These are phyloP conservation scores for Coenonympha glycerion DNA, from an alignment of 2,888 invertebrate species.

Conservation along the genomic window DNA sequence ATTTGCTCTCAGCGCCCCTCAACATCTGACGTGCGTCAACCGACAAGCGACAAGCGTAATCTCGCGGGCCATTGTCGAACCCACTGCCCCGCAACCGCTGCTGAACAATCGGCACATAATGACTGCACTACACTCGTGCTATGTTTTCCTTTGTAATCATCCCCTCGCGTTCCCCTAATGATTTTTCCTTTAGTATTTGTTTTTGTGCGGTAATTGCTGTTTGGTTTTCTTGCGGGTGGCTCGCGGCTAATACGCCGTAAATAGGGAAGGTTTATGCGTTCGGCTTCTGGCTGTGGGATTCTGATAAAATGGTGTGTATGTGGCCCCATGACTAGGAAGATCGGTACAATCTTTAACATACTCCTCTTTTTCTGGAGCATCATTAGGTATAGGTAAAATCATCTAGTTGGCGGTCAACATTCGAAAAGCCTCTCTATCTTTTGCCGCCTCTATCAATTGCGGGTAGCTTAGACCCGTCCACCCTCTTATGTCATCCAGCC, in stretches of 20 bases:
- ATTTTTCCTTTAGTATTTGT: slow-evolving; percentile 70
- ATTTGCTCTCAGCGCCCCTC: slow-evolving; percentile 23
- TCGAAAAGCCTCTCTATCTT: too few relatives aligned
- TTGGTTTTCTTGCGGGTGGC: slow-evolving; percentile 69
- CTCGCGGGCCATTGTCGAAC: slow-evolving; percentile 59
- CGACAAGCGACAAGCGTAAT: slow-evolving; percentile 62
- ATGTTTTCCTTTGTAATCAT: slow-evolving; percentile 65
- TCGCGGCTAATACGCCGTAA: slow-evolving; percentile 40
- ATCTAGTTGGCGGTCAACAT: too few relatives aligned
- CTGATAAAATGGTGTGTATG: slow-evolving; percentile 3
- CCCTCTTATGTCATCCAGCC: too few relatives aligned
- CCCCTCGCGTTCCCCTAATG: slow-evolving; percentile 61
- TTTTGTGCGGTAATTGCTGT: slow-evolving; percentile 73
- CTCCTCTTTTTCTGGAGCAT: too few relatives aligned
- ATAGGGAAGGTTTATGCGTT: slow-evolving; percentile 24
- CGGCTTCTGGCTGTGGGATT: slow-evolving; percentile 1
- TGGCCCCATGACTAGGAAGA: too few relatives aligned
- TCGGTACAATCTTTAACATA: too few relatives aligned
- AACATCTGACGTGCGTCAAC: slow-evolving; percentile 23
- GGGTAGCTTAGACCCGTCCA: too few relatives aligned
- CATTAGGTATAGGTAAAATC: too few relatives aligned
- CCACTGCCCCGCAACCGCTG: slow-evolving; percentile 49
- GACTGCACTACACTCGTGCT: slow-evolving; percentile 45
- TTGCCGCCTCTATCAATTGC: too few relatives aligned
- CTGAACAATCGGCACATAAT: slow-evolving; percentile 46